These are phyloP conservation scores for Isichthys henryi DNA, from an alignment of 2,113 vertebrate genomes.

Conservation along the genomic window DNA sequence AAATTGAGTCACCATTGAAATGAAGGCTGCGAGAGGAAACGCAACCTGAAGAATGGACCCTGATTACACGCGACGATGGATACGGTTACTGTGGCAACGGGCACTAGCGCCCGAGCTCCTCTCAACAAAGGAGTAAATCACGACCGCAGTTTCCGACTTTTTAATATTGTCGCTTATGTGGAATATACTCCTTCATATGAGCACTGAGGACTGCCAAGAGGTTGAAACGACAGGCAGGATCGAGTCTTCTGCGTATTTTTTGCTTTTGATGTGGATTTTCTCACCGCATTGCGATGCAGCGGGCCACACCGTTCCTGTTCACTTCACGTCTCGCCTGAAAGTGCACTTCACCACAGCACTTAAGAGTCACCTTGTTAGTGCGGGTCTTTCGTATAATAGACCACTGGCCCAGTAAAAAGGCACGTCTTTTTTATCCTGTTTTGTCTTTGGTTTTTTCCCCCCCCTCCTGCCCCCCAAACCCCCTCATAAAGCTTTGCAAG, in stretches of 20 bases:
- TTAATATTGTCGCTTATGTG: neutral
- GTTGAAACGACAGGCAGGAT: neutral
- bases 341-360: neutral
- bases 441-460: neutral
- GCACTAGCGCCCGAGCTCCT: neutral
- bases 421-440: neutral
- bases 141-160: neutral
- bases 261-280: neutral
- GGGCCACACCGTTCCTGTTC: neutral
- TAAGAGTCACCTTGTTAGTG: conserved; percentile 7
- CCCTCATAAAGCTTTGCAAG: conserved; percentile 1
- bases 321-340: neutral
- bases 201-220: neutral
- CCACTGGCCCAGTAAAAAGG: neutral
- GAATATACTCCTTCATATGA: neutral
- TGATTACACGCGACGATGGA: neutral
- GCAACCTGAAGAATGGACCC: neutral
- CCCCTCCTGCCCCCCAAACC: neutral
- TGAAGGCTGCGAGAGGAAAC: neutral
- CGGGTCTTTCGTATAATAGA: neutral
- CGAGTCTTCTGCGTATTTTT: neutral
- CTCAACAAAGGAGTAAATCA: conserved; percentile 1
- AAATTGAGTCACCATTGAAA: neutral
- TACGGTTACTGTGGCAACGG: conserved; percentile 1
- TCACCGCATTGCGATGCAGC: neutral